A percentile compares a stretch with the other conserved stretches of the same genome.
Evolutionary conservation across 2,113 vertebrate species (phyloP).

Genomic region (Tyrannus savana): DNA sequence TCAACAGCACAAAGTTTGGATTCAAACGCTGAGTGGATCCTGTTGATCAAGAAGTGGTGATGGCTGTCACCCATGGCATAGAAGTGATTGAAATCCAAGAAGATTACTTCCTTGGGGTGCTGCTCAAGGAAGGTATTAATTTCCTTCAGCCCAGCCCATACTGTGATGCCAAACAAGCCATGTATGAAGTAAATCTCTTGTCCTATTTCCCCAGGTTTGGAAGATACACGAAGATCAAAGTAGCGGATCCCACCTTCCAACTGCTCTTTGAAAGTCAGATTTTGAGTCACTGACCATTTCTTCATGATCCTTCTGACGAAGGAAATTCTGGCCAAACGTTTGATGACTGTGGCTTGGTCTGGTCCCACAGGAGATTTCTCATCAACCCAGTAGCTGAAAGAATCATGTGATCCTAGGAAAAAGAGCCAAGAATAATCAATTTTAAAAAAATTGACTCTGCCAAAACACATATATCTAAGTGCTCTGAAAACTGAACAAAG

Average conservation of each 20-base stretch:
- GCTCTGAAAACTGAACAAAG: background rate
- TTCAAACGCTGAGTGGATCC: slow-evolving; percentile 87
- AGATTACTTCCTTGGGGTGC: slow-evolving; percentile 86
- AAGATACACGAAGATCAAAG: slow-evolving; percentile 96
- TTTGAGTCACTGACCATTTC: slow-evolving; percentile 93
- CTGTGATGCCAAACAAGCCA: slow-evolving; percentile 93
- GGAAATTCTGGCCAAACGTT: slow-evolving; percentile 82
- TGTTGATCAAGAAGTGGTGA: slow-evolving; percentile 83
- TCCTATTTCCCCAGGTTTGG: slow-evolving; percentile 87
- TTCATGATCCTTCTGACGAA: slow-evolving; percentile 88
- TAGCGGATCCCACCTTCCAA: slow-evolving; percentile 95
- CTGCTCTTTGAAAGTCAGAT: slow-evolving; percentile 93
- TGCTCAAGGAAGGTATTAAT: slow-evolving; percentile 85
- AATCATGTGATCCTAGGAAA: slow-evolving; percentile 85
- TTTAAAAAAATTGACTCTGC: background rate
- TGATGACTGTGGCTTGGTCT: slow-evolving; percentile 84
- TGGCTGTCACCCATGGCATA: slow-evolving; percentile 92
- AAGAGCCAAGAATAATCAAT: background rate
- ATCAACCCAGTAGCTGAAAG: slow-evolving; percentile 91
- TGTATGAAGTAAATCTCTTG: slow-evolving; percentile 96
- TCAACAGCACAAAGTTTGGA: slow-evolving; percentile 84
- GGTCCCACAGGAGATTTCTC: slow-evolving; percentile 88
- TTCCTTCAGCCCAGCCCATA: slow-evolving; percentile 88
- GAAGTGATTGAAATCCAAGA: slow-evolving; percentile 98
- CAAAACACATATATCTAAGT: rapidly evolving